Evolutionary conservation across 2,797 vertebrate genomes (phyloP).

Genomic region (Hemitrygon akajei): DNA sequence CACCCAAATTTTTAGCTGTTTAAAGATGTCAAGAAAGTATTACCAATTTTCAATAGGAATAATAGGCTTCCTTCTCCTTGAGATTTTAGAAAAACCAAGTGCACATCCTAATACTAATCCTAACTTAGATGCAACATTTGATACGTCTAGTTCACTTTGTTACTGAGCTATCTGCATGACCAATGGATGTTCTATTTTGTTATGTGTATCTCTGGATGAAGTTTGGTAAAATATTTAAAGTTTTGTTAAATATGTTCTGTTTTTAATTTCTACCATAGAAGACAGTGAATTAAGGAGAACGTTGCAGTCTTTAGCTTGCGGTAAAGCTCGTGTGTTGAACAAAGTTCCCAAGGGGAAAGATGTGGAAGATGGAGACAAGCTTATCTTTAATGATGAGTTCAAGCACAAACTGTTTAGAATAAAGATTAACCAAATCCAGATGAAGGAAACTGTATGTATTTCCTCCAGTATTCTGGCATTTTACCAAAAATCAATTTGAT

Average conservation of each 20-base stretch:
- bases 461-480: neutral
- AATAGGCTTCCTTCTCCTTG: no score
- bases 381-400: constrained; percentile 63
- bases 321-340: constrained; percentile 64
- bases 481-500: neutral
- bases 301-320: constrained; percentile 67
- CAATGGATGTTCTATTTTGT: no score
- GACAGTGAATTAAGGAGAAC: constrained; percentile 64
- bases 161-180: no score
- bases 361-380: constrained; percentile 63
- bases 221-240: no score
- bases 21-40: no score
- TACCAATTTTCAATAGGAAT: no score
- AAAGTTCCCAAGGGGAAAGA: constrained; percentile 69
- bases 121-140: no score
- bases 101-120: no score
- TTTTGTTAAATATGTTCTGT: neutral
- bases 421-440: constrained; percentile 74
- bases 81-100: no score
- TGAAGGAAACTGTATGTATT: constrained; percentile 69
- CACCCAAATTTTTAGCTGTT: no score
- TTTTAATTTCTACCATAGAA: constrained; percentile 50
- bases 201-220: no score
- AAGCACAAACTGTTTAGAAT: constrained; percentile 70
- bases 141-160: no score